Evolutionary conservation across 2,888 invertebrate species (phyloP), one percentile per base, ranked within the genome.

Genomic region (Dynastes tityus): DNA sequence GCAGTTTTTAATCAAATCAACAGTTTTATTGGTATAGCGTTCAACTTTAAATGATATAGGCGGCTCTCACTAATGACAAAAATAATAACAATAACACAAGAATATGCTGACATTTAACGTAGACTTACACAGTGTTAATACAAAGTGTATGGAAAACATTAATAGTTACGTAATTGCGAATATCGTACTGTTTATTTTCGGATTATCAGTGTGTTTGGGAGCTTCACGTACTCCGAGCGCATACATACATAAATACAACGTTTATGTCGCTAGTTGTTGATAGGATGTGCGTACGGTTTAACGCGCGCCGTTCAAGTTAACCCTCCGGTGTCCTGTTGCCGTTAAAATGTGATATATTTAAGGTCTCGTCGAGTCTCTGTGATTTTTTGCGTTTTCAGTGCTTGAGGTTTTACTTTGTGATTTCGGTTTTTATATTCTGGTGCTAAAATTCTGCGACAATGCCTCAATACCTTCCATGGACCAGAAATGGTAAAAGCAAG

Each of bases 401-500:
- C 16, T n/a, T 58, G 1, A 2, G 22, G 70, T 70, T 22, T n/a
- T 70, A 32, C 8, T 68, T 53, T 4, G 29, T 53, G 29, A 13
- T 32, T 4, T 16, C 40, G 16, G 37, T n/a, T 64, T 37, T 8
- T 64, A 6, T 37, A 37, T 37, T 9, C 16, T 16, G 4, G n/a
- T 16, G 8, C 32, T 22, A 8, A 16, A 58, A 58, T 22, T 22
- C 1, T 16, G 13, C 55, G 32, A 61, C 29, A 13, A 73, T 73
- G 73, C 51, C 73, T 16, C 73, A 73, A 40, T 73, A 73, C 40
- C 45, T 70, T 22, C 58, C 49, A 85, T 87, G 87, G 84, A 85
- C 51, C 82, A 83, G 51, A 85, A 90, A 73, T 49, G 65, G 79
- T 70, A 65, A 85, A 81, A 73, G 84, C 5, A 58, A 22, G 82